Evolutionary conservation across 1,140 invertebrate species (phyloP).

Genomic region (Cephus cinctus): DNA sequence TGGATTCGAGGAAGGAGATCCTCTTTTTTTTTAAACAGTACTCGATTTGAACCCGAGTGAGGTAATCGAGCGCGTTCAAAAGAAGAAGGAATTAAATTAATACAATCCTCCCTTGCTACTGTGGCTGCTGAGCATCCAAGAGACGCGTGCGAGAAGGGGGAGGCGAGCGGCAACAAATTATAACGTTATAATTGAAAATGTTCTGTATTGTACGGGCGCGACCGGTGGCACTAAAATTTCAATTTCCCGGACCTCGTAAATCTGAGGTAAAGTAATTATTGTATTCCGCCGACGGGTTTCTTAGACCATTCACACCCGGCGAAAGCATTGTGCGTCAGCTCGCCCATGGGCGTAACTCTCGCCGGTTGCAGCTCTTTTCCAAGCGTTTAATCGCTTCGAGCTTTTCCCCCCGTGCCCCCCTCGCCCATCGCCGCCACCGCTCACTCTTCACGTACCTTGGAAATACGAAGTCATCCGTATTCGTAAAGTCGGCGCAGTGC

Average conservation of each 20-base stretch:
- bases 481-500: too few relatives aligned
- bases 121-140: constrained; percentile 21
- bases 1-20: too few relatives aligned
- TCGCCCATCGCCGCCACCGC: background rate
- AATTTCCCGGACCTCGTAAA: constrained; percentile 54
- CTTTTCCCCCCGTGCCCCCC: background rate
- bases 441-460: background rate
- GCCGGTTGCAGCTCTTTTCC: background rate
- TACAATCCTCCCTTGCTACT: constrained; percentile 39
- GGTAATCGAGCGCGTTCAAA: constrained; percentile 38
- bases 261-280: constrained; percentile 56
- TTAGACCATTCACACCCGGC: constrained; percentile 45
- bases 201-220: constrained; percentile 35
- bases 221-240: constrained; percentile 48
- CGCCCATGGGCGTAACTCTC: constrained; percentile 38
- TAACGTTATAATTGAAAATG: constrained; percentile 55
- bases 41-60: too few relatives aligned
- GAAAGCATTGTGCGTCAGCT: constrained; percentile 48
- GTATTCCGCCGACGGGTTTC: constrained; percentile 51
- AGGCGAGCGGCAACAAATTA: constrained; percentile 46
- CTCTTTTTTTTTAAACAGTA: too few relatives aligned
- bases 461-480: background rate
- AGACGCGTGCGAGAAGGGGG: constrained; percentile 15
- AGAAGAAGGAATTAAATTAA: constrained; percentile 54
- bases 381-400: background rate